phyloP scores from a whole-genome alignment of 2,113 vertebrate species.

The Zapornia atra region DNA sequence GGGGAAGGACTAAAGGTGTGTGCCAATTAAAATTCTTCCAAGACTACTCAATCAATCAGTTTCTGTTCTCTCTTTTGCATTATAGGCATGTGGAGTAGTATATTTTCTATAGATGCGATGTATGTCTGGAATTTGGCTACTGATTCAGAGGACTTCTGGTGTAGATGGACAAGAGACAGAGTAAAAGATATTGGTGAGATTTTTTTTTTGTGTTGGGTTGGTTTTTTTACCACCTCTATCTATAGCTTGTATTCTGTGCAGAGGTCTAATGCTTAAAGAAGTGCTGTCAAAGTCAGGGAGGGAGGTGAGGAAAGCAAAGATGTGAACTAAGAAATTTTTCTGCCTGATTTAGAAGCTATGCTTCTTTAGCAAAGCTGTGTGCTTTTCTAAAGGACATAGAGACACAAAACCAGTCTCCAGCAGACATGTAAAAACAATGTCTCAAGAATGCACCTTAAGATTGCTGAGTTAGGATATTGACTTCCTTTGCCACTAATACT shows the following conservation, averaged over 20 bases:
- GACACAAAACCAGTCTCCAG: background rate
- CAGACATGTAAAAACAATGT: background rate
- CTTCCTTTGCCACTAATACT: background rate
- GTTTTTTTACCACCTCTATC: background rate
- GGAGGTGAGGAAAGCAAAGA: background rate
- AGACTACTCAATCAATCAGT: background rate
- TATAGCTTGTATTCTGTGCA: background rate
- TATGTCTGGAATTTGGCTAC: conserved; percentile 79
- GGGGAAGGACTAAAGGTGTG: background rate
- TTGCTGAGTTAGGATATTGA: background rate
- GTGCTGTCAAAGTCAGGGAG: background rate
- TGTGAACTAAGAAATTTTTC: background rate
- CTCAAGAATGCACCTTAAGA: background rate
- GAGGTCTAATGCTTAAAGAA: background rate
- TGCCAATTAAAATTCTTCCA: conserved; percentile 39
- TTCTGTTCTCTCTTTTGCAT: background rate
- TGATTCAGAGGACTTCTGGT: conserved; percentile 80
- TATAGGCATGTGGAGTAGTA: conserved; percentile 83
- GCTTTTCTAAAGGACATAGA: background rate
- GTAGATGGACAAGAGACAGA: conserved; percentile 78
- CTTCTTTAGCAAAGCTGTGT: background rate
- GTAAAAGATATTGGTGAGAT: conserved; percentile 77
- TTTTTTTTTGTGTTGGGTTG: background rate
- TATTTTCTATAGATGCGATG: conserved; percentile 81
- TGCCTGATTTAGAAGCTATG: background rate